Evolutionary conservation across 2,888 invertebrate species (phyloP).

Genomic region (Podabrus alpinus): DNA sequence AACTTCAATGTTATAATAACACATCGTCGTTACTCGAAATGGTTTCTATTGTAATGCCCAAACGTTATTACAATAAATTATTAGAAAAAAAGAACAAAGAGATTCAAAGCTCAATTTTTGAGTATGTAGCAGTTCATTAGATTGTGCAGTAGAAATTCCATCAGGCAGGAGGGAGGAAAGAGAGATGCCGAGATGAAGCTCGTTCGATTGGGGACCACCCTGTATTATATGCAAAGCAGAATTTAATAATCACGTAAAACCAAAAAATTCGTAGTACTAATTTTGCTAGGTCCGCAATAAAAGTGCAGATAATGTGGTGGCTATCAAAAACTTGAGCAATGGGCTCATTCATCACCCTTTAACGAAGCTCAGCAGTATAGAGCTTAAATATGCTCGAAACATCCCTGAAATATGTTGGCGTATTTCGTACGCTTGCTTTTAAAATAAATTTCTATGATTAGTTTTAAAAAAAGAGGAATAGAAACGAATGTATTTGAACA

Average conservation of each 20-base stretch:
- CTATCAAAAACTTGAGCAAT: slow-evolving; percentile 26
- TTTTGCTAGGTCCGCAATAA: background rate
- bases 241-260: background rate
- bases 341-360: slow-evolving; percentile 24
- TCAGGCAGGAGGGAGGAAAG: background rate
- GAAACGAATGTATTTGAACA: background rate
- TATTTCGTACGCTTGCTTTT: slow-evolving; percentile 5
- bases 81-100: background rate
- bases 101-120: background rate
- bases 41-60: background rate
- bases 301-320: background rate
- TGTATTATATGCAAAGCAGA: background rate
- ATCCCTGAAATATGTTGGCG: slow-evolving; percentile 23
- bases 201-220: background rate
- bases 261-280: background rate
- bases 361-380: slow-evolving; percentile 26
- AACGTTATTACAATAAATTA: background rate
- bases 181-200: background rate
- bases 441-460: slow-evolving; percentile 21
- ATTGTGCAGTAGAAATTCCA: background rate
- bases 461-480: background rate
- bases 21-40: background rate
- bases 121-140: background rate
- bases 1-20: background rate
- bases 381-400: slow-evolving; percentile 27